Percentiles rank a stretch among this genome's conserved stretches.
Conservation (phyloP, 2,797 vertebrate genomes). For the Rhincodon typus region DNA sequence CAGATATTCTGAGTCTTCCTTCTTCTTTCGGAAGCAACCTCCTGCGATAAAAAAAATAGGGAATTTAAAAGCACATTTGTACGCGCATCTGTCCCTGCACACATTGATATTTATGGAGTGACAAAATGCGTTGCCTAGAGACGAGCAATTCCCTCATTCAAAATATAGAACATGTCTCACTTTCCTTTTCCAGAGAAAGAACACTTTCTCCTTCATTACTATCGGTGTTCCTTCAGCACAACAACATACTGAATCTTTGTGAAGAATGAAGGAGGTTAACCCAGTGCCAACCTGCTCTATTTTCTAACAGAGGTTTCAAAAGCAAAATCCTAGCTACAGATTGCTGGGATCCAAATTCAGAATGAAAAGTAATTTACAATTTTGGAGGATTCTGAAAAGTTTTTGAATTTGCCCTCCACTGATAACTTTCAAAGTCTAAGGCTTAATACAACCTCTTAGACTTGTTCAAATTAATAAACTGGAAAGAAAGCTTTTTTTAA, state of each 20-base stretch:
- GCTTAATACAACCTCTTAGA: not conserved
- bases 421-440: not conserved
- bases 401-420: not conserved
- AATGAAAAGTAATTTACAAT: not conserved
- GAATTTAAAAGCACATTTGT: not conserved
- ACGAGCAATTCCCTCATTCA: slow-evolving; percentile 11
- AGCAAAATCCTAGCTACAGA: not conserved
- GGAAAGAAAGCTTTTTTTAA: not conserved
- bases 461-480: not conserved
- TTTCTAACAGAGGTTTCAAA: not conserved
- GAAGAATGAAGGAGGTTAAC: not conserved
- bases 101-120: slow-evolving; percentile 20
- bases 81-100: not conserved
- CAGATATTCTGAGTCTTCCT: not conserved
- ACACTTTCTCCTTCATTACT: not conserved
- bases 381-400: not conserved
- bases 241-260: not conserved
- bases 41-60: not conserved
- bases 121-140: slow-evolving; percentile 5
- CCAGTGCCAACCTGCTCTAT: not conserved
- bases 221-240: not conserved
- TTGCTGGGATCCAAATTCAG: not conserved
- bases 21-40: not conserved
- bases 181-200: not conserved
- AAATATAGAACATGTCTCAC: not conserved